Evolutionary conservation across 1,140 invertebrate species (phyloP).

Genomic region (Drosophila obscura): DNA sequence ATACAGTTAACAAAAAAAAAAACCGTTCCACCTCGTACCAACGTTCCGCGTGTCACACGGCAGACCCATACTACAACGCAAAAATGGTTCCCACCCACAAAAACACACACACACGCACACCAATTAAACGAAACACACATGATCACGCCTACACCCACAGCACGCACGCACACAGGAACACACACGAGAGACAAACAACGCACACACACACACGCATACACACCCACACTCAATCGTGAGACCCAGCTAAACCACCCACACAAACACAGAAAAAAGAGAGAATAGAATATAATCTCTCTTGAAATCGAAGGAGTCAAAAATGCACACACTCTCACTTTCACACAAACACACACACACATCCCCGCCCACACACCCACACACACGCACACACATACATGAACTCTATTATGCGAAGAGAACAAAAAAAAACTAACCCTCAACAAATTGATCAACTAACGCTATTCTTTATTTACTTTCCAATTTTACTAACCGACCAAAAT

Average conservation of each 20-base stretch:
- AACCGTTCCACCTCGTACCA: too few species aligned
- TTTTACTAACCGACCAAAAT: constrained; percentile 58
- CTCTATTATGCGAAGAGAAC: constrained; percentile 37
- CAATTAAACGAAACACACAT: neutral
- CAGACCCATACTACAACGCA: constrained; percentile 1
- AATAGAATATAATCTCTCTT: constrained; percentile 2
- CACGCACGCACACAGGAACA: constrained; percentile 17
- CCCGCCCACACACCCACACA: constrained; percentile 18
- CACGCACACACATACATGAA: constrained; percentile 47
- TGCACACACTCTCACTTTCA: constrained; percentile 30
- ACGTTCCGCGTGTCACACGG: too few species aligned
- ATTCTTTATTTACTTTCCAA: constrained; percentile 68
- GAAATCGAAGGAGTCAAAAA: constrained; percentile 7
- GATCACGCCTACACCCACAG: constrained; percentile 21
- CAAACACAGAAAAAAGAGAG: constrained; percentile 16
- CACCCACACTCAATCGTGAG: neutral
- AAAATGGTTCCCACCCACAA: constrained; percentile 13
- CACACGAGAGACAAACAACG: neutral
- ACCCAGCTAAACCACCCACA: constrained; percentile 10
- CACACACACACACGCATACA: constrained; percentile 1
- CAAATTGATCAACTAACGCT: constrained; percentile 60
- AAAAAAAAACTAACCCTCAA: constrained; percentile 13
- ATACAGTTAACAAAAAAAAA: too few species aligned
- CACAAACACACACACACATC: constrained; percentile 29
- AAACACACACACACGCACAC: constrained; percentile 5